phyloP scores from a whole-genome alignment of 2,888 invertebrate genomes.

The Drosophila suboccidentalis region DNA sequence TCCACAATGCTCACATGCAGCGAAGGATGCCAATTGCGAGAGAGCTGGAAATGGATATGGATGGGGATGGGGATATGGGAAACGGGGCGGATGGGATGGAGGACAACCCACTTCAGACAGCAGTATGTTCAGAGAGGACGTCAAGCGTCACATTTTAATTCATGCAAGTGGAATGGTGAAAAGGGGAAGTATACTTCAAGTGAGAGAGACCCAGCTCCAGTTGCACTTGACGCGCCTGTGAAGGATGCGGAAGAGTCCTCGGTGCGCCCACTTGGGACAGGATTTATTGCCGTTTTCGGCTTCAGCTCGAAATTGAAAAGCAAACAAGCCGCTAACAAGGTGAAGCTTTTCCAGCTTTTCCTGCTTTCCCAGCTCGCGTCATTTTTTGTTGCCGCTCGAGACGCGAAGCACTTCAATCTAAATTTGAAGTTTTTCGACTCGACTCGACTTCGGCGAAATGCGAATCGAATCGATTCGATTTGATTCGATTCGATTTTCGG shows the following conservation, averaged over 20 bases:
- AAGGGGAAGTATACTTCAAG: slow-evolving; percentile 5
- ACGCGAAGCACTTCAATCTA: slow-evolving; percentile 69
- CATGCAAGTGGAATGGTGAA: slow-evolving; percentile 38
- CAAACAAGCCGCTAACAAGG: slow-evolving; percentile 80
- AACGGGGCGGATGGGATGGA: no score
- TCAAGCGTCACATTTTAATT: slow-evolving; percentile 59
- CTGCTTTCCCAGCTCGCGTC: slow-evolving; percentile 55
- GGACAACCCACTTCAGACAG: slow-evolving; percentile 31
- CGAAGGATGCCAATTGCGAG: slow-evolving; percentile 14
- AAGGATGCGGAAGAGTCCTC: slow-evolving; percentile 46
- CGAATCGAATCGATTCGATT: slow-evolving; percentile 23
- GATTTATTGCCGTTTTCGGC: slow-evolving; percentile 79
- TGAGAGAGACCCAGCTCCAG: slow-evolving; percentile 25
- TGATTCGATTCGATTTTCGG: slow-evolving; percentile 54
- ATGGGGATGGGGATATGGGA: neutral
- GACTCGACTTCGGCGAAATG: slow-evolving; percentile 30
- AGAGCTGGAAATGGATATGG: neutral
- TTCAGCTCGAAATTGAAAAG: slow-evolving; percentile 76
- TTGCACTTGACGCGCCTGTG: slow-evolving; percentile 45
- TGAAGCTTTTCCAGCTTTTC: slow-evolving; percentile 58
- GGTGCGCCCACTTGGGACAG: slow-evolving; percentile 63
- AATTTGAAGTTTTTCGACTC: slow-evolving; percentile 68
- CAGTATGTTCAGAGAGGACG: slow-evolving; percentile 10
- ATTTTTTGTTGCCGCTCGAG: slow-evolving; percentile 33
- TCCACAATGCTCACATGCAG: slow-evolving; percentile 10